Percentiles rank a stretch among this genome's conserved stretches.
These are phyloP conservation scores for Phymorhynchus buccinoides DNA, from an alignment of 1,140 invertebrate species.

Conservation along the genomic window DNA sequence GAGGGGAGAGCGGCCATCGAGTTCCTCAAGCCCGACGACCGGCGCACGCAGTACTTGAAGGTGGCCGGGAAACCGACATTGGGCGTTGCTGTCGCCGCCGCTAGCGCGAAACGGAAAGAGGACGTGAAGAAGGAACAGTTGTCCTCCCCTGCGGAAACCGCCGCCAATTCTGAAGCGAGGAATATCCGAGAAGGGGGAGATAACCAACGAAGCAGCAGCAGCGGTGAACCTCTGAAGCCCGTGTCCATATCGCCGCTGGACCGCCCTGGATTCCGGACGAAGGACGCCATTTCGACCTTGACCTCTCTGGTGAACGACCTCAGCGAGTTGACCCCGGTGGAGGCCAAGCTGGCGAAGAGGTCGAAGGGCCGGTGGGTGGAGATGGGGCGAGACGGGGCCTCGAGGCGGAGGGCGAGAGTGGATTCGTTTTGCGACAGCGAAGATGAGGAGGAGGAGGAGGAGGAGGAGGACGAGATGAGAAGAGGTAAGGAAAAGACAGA, in stretches of 20 bases:
- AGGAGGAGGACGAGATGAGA: constrained; percentile 36
- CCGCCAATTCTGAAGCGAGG: not conserved
- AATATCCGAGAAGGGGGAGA: not conserved
- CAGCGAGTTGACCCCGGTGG: not conserved
- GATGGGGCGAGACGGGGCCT: not conserved
- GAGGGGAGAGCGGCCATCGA: constrained; percentile 56
- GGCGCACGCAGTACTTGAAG: constrained; percentile 56
- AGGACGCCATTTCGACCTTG: constrained; percentile 3
- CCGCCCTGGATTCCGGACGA: not conserved
- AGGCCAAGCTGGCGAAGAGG: constrained; percentile 10
- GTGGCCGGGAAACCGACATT: constrained; percentile 29
- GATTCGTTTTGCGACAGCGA: too few species aligned
- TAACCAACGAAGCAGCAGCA: not conserved
- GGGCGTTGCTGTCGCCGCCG: too few species aligned
- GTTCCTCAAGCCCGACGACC: constrained; percentile 57
- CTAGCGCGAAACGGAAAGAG: too few species aligned
- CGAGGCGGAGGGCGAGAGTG: not conserved
- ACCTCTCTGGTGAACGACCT: not conserved
- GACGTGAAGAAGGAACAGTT: not conserved
- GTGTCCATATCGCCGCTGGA: too few species aligned
- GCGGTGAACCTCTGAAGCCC: too few species aligned
- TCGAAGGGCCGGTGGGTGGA: constrained; percentile 41
- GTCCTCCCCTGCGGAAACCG: not conserved
- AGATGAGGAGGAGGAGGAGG: constrained; percentile 38
- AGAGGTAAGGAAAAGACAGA: too few species aligned